These are phyloP conservation scores for Coranthus polyacanthus DNA, from an alignment of 2,797 vertebrate species.

Conservation along the genomic window DNA sequence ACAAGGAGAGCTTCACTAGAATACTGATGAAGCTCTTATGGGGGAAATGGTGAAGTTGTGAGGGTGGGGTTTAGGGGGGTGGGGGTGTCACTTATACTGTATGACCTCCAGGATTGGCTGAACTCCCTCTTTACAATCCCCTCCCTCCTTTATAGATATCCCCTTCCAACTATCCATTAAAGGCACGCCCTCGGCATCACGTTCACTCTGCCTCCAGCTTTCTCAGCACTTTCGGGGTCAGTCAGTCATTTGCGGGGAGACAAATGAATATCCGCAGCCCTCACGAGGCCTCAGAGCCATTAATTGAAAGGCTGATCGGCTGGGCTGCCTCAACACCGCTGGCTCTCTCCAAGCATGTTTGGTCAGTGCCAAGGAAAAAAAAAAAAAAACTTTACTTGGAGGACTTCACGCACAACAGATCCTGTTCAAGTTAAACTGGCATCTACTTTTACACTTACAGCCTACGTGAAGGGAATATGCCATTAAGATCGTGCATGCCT, in stretches of 20 bases:
- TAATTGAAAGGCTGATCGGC: slow-evolving; percentile 26
- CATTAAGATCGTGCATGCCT: not conserved
- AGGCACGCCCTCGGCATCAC: not conserved
- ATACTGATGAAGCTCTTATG: slow-evolving; percentile 35
- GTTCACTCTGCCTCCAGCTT: slow-evolving; percentile 10
- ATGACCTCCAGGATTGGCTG: slow-evolving; percentile 34
- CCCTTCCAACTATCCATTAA: slow-evolving; percentile 52
- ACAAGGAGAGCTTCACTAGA: slow-evolving; percentile 13
- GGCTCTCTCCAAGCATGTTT: not conserved
- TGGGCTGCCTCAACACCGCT: slow-evolving; percentile 4
- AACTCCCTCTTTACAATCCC: not conserved
- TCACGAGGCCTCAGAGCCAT: slow-evolving; percentile 15
- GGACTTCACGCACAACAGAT: not conserved
- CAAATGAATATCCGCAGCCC: slow-evolving; percentile 19
- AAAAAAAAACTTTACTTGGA: not conserved
- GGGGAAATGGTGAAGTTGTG: not conserved
- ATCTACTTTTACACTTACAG: no score
- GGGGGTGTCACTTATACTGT: slow-evolving; percentile 7
- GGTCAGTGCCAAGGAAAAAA: slow-evolving; percentile 5
- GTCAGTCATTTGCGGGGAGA: slow-evolving; percentile 40
- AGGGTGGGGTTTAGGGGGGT: no score
- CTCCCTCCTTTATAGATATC: slow-evolving; percentile 28
- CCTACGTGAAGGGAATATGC: not conserved
- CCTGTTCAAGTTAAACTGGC: not conserved
- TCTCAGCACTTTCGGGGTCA: slow-evolving; percentile 62